phyloP scores from a whole-genome alignment of 2,888 invertebrate genomes.

The Parasteatoda lunata region DNA sequence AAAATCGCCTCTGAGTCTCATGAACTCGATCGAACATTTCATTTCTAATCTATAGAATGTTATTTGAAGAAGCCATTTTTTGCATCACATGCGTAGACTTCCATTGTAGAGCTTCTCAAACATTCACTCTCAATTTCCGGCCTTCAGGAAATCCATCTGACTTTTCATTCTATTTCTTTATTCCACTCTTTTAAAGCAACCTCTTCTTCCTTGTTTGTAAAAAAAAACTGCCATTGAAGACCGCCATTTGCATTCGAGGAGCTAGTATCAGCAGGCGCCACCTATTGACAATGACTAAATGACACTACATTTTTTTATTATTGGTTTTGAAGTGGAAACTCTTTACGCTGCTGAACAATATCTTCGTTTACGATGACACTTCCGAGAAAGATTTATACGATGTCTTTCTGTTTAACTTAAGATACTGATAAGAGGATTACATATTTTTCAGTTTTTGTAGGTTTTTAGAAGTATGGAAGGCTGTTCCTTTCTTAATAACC shows the following conservation, averaged over 20 bases:
- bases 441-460: too few species aligned
- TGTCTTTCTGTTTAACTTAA: too few species aligned
- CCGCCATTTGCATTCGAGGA: not conserved
- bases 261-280: not conserved
- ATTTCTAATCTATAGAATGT: not conserved
- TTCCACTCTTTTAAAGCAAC: not conserved
- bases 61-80: slow-evolving; percentile 43
- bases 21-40: not conserved
- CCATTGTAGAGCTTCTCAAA: slow-evolving; percentile 33
- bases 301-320: not conserved
- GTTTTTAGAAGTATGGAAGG: too few species aligned
- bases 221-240: not conserved
- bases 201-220: slow-evolving; percentile 2
- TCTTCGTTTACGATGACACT: too few species aligned
- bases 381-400: too few species aligned
- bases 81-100: not conserved
- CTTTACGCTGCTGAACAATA: too few species aligned
- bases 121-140: slow-evolving; percentile 41
- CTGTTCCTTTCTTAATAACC: too few species aligned
- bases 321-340: not conserved
- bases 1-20: not conserved
- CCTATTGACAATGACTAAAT: not conserved
- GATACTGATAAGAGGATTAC: too few species aligned
- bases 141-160: not conserved
- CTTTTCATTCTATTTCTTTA: not conserved